Conservation (phyloP, 2,888 invertebrate species). For the Luperina testacea region DNA sequence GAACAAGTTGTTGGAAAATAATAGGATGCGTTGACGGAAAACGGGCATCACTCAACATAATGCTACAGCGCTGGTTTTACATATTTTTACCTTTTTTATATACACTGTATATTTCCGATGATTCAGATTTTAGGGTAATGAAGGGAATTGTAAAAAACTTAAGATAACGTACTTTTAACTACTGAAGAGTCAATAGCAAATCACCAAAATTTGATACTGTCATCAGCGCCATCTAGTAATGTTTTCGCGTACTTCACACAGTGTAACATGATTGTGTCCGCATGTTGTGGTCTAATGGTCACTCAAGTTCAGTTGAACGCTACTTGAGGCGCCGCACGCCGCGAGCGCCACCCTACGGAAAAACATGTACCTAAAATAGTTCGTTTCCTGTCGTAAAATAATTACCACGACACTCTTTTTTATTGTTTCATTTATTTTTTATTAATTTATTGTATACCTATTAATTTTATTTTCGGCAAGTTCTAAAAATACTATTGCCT, state of each 20-base stretch:
- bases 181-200: neutral
- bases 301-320: conserved; percentile 51
- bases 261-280: conserved; percentile 25
- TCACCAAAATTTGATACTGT: neutral
- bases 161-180: neutral
- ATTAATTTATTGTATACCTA: too few species aligned
- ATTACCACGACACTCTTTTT: too few species aligned
- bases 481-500: too few species aligned
- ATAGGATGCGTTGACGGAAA: too few species aligned
- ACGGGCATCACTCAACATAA: too few species aligned
- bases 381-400: neutral
- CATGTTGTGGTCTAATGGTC: conserved; percentile 39
- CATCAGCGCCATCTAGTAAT: conserved; percentile 57
- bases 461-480: too few species aligned
- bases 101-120: neutral
- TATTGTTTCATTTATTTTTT: too few species aligned
- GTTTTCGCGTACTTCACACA: conserved; percentile 20
- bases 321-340: conserved; percentile 52
- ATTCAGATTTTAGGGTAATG: neutral
- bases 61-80: too few species aligned
- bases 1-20: too few species aligned
- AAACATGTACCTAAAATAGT: neutral
- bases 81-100: too few species aligned
- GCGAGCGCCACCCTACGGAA: conserved; percentile 12
- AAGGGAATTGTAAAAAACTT: neutral